A percentile compares a stretch with the other conserved stretches of the same genome.
Evolutionary conservation across 2,888 invertebrate species (phyloP).

Genomic region (Erebia epiphron): DNA sequence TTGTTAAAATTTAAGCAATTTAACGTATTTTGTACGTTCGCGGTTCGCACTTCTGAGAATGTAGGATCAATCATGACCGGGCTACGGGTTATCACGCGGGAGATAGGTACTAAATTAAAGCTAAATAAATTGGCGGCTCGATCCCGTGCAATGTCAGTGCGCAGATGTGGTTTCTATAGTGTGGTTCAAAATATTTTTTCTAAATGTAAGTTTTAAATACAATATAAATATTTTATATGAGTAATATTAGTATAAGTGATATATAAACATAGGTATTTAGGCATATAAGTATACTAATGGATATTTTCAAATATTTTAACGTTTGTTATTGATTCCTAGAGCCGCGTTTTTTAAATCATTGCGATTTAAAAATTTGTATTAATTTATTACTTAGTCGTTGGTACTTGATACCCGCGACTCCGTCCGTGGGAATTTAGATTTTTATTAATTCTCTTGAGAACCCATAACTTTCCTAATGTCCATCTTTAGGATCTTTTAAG

Average conservation of each 20-base stretch:
- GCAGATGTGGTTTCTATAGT: slow-evolving; percentile 19
- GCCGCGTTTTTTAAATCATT: too few relatives aligned
- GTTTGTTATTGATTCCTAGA: too few relatives aligned
- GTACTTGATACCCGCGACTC: too few relatives aligned
- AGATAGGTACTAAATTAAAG: slow-evolving; percentile 67
- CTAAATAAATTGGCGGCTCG: slow-evolving; percentile 68
- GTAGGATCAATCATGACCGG: slow-evolving; percentile 63
- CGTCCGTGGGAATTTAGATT: too few relatives aligned
- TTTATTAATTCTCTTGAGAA: too few relatives aligned
- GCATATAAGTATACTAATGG: too few relatives aligned
- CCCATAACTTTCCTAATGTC: too few relatives aligned
- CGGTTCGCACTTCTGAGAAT: slow-evolving; percentile 66
- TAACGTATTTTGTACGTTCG: slow-evolving; percentile 55
- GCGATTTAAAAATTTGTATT: too few relatives aligned
- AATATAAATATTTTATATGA: not conserved
- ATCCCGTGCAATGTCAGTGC: slow-evolving; percentile 62
- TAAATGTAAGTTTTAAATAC: slow-evolving; percentile 30
- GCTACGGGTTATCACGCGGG: slow-evolving; percentile 66
- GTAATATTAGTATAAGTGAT: not conserved
- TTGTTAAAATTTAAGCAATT: slow-evolving; percentile 16
- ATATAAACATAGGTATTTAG: too few relatives aligned
- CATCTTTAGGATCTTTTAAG: too few relatives aligned
- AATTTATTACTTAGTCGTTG: too few relatives aligned
- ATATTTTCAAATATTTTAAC: too few relatives aligned
- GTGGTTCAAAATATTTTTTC: slow-evolving; percentile 11